Percentiles rank a stretch among this genome's conserved stretches.
Conservation (phyloP, 2,113 vertebrate species). For the Gila orcuttii region DNA sequence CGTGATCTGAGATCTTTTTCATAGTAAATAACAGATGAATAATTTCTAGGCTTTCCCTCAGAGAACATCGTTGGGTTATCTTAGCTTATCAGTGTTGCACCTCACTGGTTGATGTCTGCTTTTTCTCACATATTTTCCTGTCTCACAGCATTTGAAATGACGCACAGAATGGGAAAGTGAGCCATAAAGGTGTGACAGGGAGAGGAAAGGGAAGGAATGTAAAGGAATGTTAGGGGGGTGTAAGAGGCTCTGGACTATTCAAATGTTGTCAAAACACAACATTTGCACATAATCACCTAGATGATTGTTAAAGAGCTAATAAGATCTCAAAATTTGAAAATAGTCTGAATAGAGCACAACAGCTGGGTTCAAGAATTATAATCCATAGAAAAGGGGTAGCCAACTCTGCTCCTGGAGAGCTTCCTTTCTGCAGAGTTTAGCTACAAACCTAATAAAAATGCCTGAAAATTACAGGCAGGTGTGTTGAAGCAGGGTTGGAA, state of each 20-base stretch:
- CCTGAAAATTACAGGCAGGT: neutral
- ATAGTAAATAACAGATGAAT: neutral
- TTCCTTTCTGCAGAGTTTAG: neutral
- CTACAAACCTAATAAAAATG: neutral
- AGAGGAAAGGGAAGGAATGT: constrained; percentile 47
- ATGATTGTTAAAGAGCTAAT: neutral
- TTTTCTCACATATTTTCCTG: constrained; percentile 37
- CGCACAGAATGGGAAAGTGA: constrained; percentile 12
- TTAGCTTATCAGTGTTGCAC: neutral
- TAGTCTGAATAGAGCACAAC: neutral
- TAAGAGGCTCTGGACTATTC: constrained; percentile 2
- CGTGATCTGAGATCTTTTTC: neutral
- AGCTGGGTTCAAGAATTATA: neutral
- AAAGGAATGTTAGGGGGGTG: neutral
- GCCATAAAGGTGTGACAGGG: constrained; percentile 36
- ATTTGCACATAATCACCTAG: neutral
- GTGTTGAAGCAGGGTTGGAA: neutral
- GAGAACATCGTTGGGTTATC: neutral
- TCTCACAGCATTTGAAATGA: constrained; percentile 28
- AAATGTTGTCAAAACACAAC: neutral
- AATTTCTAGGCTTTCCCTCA: neutral
- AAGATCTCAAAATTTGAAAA: neutral
- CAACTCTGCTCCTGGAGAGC: neutral
- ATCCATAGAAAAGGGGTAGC: neutral
- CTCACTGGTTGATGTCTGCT: neutral